Evolutionary conservation across 2,888 invertebrate genomes (phyloP).

Genomic region (Catocala fraxini): DNA sequence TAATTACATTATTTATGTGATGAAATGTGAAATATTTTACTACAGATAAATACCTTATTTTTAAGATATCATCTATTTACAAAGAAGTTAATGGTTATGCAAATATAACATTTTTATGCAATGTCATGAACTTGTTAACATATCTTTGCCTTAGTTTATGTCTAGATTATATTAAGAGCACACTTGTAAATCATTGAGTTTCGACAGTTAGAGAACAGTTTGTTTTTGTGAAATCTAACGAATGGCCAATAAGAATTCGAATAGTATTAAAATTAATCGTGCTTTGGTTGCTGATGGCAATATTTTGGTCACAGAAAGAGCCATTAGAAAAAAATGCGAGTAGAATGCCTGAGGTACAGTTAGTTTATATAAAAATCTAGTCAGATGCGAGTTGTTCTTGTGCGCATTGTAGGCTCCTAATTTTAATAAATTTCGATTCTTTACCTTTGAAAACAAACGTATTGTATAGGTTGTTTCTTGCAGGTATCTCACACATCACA

Average conservation of each 20-base stretch:
- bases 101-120: slow-evolving; percentile 13
- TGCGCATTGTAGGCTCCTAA: too few relatives aligned
- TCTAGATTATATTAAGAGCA: slow-evolving; percentile 1
- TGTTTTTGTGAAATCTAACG: slow-evolving; percentile 3
- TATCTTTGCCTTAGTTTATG: neutral
- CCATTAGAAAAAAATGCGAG: too few relatives aligned
- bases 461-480: too few relatives aligned
- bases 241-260: neutral
- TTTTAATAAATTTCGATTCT: too few relatives aligned
- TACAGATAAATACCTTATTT: neutral
- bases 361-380: too few relatives aligned
- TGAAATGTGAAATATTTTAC: neutral
- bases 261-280: neutral
- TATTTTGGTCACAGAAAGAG: neutral
- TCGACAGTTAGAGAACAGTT: slow-evolving; percentile 2
- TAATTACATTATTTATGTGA: neutral
- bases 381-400: too few relatives aligned
- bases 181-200: slow-evolving; percentile 3
- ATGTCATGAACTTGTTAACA: slow-evolving; percentile 6
- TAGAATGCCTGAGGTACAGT: too few relatives aligned
- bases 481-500: too few relatives aligned
- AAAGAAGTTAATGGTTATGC: slow-evolving; percentile 2
- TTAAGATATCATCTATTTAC: neutral
- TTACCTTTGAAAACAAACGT: too few relatives aligned
- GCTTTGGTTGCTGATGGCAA: neutral